Conservation (phyloP, 2,888 invertebrate genomes). For the Drosophila anomelani region DNA sequence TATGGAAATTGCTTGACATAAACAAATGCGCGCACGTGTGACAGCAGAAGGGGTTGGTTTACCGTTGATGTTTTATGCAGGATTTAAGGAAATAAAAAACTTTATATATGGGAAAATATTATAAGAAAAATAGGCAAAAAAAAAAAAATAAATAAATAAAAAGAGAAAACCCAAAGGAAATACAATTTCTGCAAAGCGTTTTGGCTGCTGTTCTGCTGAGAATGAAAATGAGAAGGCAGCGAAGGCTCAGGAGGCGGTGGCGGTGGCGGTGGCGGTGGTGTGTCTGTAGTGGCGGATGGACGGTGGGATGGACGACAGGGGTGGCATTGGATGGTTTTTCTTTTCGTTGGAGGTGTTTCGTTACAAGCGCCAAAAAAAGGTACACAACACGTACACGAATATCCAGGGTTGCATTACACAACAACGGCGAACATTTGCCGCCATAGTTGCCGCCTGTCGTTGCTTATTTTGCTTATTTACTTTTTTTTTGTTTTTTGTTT, state of each 20-base stretch:
- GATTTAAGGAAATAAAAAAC: slow-evolving; percentile 58
- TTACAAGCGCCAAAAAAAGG: slow-evolving; percentile 81
- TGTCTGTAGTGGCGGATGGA: slow-evolving; percentile 22
- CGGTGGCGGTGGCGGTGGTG: background rate
- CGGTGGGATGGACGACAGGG: slow-evolving; percentile 2
- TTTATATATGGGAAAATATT: slow-evolving; percentile 27
- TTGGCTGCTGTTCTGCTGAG: slow-evolving; percentile 47
- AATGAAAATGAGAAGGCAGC: slow-evolving; percentile 49
- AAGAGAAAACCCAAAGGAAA: slow-evolving; percentile 49
- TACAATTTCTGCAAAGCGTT: slow-evolving; percentile 49
- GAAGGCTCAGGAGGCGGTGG: background rate
- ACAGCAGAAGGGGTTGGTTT: slow-evolving; percentile 31
- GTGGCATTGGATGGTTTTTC: slow-evolving; percentile 39
- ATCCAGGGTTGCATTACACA: slow-evolving; percentile 84
- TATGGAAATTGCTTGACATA: slow-evolving; percentile 46
- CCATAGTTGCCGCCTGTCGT: slow-evolving; percentile 48
- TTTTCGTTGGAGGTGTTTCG: slow-evolving; percentile 57
- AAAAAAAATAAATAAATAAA: background rate
- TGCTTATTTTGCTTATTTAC: slow-evolving; percentile 15
- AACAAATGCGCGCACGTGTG: slow-evolving; percentile 38
- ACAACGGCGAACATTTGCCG: slow-evolving; percentile 79
- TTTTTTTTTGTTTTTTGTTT: slow-evolving; percentile 20
- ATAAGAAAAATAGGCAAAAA: slow-evolving; percentile 45
- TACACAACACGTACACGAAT: slow-evolving; percentile 81
- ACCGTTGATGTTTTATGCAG: slow-evolving; percentile 73